phyloP scores from a whole-genome alignment of 2,888 invertebrate genomes.

The Urechis unicinctus region DNA sequence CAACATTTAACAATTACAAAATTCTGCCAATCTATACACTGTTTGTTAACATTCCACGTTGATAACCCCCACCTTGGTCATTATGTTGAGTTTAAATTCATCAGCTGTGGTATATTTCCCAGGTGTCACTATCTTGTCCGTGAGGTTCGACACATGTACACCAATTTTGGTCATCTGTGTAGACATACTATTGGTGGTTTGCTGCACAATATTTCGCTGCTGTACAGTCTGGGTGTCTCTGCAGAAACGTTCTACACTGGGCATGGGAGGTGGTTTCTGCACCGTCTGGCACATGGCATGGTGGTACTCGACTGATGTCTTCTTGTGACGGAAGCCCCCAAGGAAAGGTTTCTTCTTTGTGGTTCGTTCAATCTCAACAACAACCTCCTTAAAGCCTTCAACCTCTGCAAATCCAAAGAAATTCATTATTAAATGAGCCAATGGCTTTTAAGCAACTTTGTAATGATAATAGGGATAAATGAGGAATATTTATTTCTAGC shows the following conservation, averaged over 20 bases:
- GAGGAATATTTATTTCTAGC: no score
- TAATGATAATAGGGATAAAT: no score
- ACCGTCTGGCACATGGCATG: slow-evolving; percentile 79
- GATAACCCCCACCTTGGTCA: slow-evolving; percentile 22
- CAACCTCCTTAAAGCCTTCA: slow-evolving; percentile 33
- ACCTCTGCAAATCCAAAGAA: not conserved
- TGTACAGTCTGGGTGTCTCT: slow-evolving; percentile 50
- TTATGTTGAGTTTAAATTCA: slow-evolving; percentile 32
- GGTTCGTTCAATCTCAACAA: slow-evolving; percentile 47
- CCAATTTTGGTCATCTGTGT: slow-evolving; percentile 52
- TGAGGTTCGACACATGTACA: slow-evolving; percentile 41
- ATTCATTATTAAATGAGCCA: no score
- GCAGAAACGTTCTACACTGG: slow-evolving; percentile 34
- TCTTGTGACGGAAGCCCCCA: slow-evolving; percentile 72
- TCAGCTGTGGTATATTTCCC: slow-evolving; percentile 48
- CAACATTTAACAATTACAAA: no score
- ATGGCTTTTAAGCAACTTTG: no score
- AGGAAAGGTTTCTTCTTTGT: slow-evolving; percentile 64
- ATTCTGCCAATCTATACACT: no score
- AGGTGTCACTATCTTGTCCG: slow-evolving; percentile 45
- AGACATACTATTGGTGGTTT: slow-evolving; percentile 45
- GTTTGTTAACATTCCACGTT: not conserved
- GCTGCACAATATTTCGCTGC: slow-evolving; percentile 36
- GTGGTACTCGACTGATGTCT: slow-evolving; percentile 67
- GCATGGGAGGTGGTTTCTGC: slow-evolving; percentile 34